Base-by-base conservation (phyloP, 2,113 vertebrate species). In the Aspiorhynchus laticeps region DNA sequence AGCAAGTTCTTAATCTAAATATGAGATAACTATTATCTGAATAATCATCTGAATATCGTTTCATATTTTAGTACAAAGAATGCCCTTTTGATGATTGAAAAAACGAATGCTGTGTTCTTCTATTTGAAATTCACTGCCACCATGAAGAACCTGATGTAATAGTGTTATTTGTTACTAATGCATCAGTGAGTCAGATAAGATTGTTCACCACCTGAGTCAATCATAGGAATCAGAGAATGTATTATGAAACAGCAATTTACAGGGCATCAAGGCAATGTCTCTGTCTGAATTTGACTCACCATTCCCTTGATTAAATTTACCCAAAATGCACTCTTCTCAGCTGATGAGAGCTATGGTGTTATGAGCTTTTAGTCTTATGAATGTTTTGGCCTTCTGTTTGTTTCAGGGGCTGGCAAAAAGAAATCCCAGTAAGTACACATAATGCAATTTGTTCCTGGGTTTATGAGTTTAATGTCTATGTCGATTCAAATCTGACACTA, bases 361-460 rank as follows among this genome's bases (percentile, higher is more conserved):
- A 65, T 71, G 19, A 69, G 28, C 53, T 43, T 74, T 53, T 63
- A 75, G 76, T 5, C 59, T 36, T 21, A 26, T 59, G 65, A 14
- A 76, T 28, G 67, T 36, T 84, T 86, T 88, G 38, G 14, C 5
- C 77, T 74, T 85, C 74, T 87, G 94, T 94, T 93, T 77, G 89
- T 97, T 96, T 88, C 95, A 99, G 98, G 97, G 97, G 88, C 94
- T 97, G 91, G 96, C 96, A 90, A 98, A 98, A 94, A 97, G 97
- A 93, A 96, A 98, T 93, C 97, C 97, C 90, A 95, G 98, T 99
- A 93, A 99, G 98, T 98, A 96, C 92, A 15, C 12, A 26, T 38
- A 51, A 67, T 41, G 26, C 17, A 26, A 36, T 80, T 7, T n/a
- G n/a, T 84, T 19, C 14, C 4, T 46, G 71, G 15, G 31, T 4